Evolutionary conservation across 2,888 invertebrate genomes (phyloP).

Genomic region (Bombylius discolor): DNA sequence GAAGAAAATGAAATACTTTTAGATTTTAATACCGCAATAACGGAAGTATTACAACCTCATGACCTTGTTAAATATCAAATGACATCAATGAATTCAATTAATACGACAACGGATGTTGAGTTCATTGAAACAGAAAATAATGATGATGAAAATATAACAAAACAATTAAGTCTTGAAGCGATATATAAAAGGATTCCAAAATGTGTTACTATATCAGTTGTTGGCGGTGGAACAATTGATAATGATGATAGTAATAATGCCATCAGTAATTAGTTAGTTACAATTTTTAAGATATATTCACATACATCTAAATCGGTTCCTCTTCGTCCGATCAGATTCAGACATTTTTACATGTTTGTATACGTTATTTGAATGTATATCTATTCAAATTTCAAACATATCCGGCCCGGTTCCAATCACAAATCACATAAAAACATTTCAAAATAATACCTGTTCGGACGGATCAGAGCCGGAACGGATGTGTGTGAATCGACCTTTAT

Average conservation of each 20-base stretch:
- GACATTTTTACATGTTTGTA: too few species aligned
- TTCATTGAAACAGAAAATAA: background rate
- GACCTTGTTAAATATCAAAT: constrained; percentile 1
- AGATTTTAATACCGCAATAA: constrained; percentile 32
- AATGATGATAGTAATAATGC: background rate
- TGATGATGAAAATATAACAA: background rate
- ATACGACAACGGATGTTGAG: constrained; percentile 1
- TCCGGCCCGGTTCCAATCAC: too few species aligned
- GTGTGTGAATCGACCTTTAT: too few species aligned
- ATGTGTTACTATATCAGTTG: constrained; percentile 5
- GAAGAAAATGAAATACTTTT: constrained; percentile 30
- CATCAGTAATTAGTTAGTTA: background rate
- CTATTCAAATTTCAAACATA: too few species aligned
- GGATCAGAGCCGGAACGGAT: too few species aligned
- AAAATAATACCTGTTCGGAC: too few species aligned
- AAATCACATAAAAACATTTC: too few species aligned
- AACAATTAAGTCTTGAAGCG: constrained; percentile 1
- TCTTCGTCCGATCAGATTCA: too few species aligned
- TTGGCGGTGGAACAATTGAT: background rate
- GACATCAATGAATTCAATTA: background rate
- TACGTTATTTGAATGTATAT: too few species aligned
- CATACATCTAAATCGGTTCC: too few species aligned
- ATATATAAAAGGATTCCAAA: constrained; percentile 5
- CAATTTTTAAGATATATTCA: too few species aligned
- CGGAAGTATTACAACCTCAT: constrained; percentile 28